Conservation (phyloP, 2,113 vertebrate genomes). For the Spermophilus dauricus region DNA sequence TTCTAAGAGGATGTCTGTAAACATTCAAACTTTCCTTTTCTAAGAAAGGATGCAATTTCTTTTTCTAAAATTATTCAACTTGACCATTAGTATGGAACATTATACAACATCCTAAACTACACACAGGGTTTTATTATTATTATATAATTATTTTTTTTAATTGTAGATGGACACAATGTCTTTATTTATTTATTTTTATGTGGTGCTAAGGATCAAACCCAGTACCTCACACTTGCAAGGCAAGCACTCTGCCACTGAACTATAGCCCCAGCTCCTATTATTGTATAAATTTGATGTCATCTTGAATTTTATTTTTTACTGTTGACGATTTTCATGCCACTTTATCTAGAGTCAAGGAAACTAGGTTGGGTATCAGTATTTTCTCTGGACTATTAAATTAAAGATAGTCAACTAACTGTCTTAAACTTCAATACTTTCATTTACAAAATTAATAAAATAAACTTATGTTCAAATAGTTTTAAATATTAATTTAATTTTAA, state of each 20-base stretch:
- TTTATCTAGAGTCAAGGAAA: not conserved
- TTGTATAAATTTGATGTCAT: conserved; percentile 18
- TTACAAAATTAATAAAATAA: not conserved
- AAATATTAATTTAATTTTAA: conserved; percentile 41
- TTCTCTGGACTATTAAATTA: conserved; percentile 14
- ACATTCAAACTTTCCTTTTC: not conserved
- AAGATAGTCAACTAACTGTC: not conserved
- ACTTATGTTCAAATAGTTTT: conserved; percentile 45
- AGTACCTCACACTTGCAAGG: too few relatives aligned
- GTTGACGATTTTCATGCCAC: not conserved
- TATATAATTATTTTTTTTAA: not conserved
- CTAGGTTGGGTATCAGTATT: not conserved
- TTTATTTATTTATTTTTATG: too few relatives aligned
- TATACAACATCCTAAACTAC: not conserved
- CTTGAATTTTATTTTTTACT: conserved; percentile 44
- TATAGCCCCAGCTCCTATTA: not conserved
- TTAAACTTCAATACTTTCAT: not conserved
- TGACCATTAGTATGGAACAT: not conserved
- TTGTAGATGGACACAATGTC: too few relatives aligned
- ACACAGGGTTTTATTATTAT: not conserved
- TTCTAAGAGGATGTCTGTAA: conserved; percentile 40
- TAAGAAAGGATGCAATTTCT: not conserved
- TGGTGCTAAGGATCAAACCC: too few relatives aligned
- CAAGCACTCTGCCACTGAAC: too few relatives aligned
- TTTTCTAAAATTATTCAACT: not conserved